Percentiles rank a stretch among this genome's conserved stretches.
Evolutionary conservation across 1,140 invertebrate species (phyloP).

Genomic region (Rhizoglyphus robini): DNA sequence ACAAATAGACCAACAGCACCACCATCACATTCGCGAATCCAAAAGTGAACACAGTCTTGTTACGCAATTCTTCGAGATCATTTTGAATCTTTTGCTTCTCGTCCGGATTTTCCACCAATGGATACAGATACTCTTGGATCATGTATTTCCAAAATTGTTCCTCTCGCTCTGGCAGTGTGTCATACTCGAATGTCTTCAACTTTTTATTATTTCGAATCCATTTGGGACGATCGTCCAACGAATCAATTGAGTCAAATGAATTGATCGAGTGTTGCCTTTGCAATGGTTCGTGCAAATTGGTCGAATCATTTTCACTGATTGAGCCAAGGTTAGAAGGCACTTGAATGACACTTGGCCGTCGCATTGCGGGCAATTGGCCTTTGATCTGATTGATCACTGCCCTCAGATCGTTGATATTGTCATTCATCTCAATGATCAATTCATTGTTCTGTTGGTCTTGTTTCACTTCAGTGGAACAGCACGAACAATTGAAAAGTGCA

Average conservation of each 20-base stretch:
- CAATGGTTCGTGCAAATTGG: too few species aligned
- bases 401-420: neutral
- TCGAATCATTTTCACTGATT: too few species aligned
- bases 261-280: too few species aligned
- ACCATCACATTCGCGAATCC: neutral
- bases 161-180: conserved; percentile 51
- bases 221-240: too few species aligned
- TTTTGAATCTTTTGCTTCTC: neutral
- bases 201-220: conserved; percentile 58
- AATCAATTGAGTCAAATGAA: too few species aligned
- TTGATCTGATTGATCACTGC: conserved; percentile 9
- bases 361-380: conserved; percentile 20
- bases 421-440: neutral
- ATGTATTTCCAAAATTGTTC: conserved; percentile 31
- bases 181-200: conserved; percentile 35
- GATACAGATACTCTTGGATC: neutral
- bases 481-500: too few species aligned
- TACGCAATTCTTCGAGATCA: neutral
- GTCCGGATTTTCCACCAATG: neutral
- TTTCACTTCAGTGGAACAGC: neutral
- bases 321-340: too few species aligned
- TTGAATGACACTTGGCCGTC: too few species aligned
- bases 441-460: neutral
- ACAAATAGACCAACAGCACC: neutral
- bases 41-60: neutral